Conservation (phyloP, 2,888 invertebrate species). For the Patella depressa region DNA sequence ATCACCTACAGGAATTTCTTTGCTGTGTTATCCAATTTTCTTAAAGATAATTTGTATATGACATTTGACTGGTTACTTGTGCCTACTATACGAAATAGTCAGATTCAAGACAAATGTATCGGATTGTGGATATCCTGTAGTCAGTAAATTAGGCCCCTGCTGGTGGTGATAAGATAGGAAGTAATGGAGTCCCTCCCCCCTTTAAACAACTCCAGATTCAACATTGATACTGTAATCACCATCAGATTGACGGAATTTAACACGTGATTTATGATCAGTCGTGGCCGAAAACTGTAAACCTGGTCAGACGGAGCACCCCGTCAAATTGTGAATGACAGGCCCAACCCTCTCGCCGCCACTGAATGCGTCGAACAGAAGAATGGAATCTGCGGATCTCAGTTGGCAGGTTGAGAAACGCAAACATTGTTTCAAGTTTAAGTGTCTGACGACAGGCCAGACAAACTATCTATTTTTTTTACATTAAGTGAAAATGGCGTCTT, state of each 20-base stretch:
- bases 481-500: conserved; percentile 3
- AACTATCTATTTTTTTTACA: background rate
- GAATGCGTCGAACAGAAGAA: conserved; percentile 3
- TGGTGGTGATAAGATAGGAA: conserved; percentile 5
- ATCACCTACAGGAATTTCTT: too few species aligned
- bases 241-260: background rate
- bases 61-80: too few species aligned
- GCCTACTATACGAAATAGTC: too few species aligned
- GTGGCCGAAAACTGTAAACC: background rate
- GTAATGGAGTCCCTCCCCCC: conserved; percentile 6
- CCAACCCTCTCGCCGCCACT: background rate
- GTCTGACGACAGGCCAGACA: background rate
- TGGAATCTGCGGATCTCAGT: background rate
- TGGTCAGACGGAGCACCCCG: background rate
- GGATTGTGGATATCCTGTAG: conserved; percentile 3
- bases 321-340: conserved; percentile 5
- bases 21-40: too few species aligned
- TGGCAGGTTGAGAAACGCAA: conserved; percentile 12
- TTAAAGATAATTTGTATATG: too few species aligned
- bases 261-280: conserved; percentile 1
- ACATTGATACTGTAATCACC: conserved; percentile 6
- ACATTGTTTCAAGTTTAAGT: conserved; percentile 10
- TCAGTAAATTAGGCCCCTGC: conserved; percentile 5
- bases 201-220: conserved; percentile 4
- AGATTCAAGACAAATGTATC: background rate